Conservation (phyloP, 2,797 vertebrate species). For the Silurus aristotelis region DNA sequence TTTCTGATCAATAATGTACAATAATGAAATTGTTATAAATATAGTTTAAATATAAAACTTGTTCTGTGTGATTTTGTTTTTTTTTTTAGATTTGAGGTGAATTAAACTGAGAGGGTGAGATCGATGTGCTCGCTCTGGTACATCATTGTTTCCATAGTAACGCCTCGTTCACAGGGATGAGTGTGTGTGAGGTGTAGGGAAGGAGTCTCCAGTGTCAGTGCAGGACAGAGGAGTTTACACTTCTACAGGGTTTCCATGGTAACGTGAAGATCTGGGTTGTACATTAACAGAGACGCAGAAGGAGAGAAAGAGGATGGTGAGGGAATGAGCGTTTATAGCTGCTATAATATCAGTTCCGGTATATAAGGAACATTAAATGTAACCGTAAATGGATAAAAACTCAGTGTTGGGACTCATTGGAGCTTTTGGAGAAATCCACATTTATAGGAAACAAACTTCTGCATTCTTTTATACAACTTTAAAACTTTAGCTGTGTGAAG, state of each 20-base stretch:
- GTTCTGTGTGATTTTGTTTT: slow-evolving; percentile 43
- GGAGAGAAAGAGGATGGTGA: background rate
- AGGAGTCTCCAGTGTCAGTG: background rate
- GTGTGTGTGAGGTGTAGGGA: background rate
- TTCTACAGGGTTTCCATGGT: background rate
- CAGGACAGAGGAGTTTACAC: background rate
- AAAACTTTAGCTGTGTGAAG: no score
- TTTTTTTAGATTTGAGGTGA: background rate
- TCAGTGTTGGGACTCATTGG: no score
- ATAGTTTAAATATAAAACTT: slow-evolving; percentile 77
- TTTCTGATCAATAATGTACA: slow-evolving; percentile 85
- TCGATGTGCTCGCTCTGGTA: background rate
- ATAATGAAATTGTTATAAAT: slow-evolving; percentile 82
- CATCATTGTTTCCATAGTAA: background rate
- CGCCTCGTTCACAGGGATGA: background rate
- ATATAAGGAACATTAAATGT: no score
- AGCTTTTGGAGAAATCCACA: no score
- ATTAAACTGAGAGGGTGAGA: background rate
- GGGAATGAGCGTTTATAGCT: background rate
- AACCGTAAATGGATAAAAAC: no score
- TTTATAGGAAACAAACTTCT: no score
- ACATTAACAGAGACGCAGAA: no score
- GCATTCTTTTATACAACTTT: no score
- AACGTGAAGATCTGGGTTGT: no score
- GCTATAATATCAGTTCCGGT: background rate